A percentile compares a stretch with the other conserved stretches of the same genome.
Conservation (phyloP, 1,140 invertebrate genomes). For the Meloidogyne floridensis region DNA sequence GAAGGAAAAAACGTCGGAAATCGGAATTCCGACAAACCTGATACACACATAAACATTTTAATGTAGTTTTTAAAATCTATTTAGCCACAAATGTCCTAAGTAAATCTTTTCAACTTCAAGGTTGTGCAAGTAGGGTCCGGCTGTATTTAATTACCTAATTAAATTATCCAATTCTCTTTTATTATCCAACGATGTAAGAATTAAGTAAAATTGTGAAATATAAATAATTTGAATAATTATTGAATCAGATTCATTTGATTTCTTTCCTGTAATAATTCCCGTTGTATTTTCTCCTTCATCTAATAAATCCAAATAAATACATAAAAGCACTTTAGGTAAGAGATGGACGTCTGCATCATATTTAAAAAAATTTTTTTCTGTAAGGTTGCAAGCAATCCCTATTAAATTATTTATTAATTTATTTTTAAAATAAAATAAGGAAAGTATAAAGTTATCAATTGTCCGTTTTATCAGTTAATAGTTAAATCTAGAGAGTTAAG, state of each 20-base stretch:
- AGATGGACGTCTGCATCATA: not conserved
- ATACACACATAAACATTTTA: no score
- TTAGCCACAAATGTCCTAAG: no score
- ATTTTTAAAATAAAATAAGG: no score
- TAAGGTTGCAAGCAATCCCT: not conserved
- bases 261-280: not conserved
- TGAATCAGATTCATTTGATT: not conserved
- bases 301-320: not conserved
- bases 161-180: not conserved
- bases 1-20: no score
- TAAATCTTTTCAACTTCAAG: no score
- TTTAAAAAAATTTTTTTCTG: not conserved
- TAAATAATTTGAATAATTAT: conserved; percentile 2
- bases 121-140: no score
- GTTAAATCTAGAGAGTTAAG: no score
- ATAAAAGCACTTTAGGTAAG: not conserved
- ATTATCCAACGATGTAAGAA: not conserved
- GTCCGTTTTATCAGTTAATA: no score
- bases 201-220: not conserved
- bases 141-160: not conserved
- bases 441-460: no score
- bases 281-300: not conserved
- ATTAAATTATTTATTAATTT: no score
- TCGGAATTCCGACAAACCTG: no score
- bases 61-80: no score